These are phyloP conservation scores for Microcebus tavaratra DNA, from an alignment of 2,113 vertebrate genomes.

Conservation along the genomic window DNA sequence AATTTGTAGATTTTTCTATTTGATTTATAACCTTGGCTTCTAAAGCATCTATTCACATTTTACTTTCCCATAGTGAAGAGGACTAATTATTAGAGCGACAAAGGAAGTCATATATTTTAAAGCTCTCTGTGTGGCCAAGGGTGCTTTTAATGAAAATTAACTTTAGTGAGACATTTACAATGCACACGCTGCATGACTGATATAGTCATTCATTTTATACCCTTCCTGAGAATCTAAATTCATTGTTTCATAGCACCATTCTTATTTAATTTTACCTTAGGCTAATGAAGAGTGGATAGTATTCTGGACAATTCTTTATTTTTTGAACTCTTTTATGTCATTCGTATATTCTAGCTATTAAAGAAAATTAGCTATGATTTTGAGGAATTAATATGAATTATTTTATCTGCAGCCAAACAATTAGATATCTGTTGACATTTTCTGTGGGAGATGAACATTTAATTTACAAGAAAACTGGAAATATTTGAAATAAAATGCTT, in stretches of 20 bases:
- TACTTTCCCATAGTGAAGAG: constrained; percentile 79
- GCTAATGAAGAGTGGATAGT: constrained; percentile 77
- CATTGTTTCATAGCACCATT: constrained; percentile 87
- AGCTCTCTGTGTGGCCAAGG: constrained; percentile 82
- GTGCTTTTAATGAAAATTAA: constrained; percentile 88
- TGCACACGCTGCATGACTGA: constrained; percentile 81
- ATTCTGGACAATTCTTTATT: constrained; percentile 79
- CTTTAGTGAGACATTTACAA: constrained; percentile 83
- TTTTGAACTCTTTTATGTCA: constrained; percentile 80
- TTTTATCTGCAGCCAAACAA: constrained; percentile 84
- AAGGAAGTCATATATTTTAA: constrained; percentile 80
- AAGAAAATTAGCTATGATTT: constrained; percentile 82
- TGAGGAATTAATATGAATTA: constrained; percentile 85
- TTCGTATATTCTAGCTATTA: constrained; percentile 84
- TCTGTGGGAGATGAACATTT: constrained; percentile 84
- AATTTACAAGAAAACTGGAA: constrained; percentile 82
- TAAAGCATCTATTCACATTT: constrained; percentile 84
- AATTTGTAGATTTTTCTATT: constrained; percentile 77
- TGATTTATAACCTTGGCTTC: constrained; percentile 84
- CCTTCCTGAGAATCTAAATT: constrained; percentile 88
- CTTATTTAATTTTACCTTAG: constrained; percentile 84
- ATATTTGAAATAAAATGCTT: constrained; percentile 81
- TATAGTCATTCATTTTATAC: constrained; percentile 89
- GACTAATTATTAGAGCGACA: constrained; percentile 83
- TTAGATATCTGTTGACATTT: constrained; percentile 86